Percentiles rank a stretch among this genome's conserved stretches.
Conservation (phyloP, 2,797 vertebrate genomes). For the Sebastiscus albofasciatus region DNA sequence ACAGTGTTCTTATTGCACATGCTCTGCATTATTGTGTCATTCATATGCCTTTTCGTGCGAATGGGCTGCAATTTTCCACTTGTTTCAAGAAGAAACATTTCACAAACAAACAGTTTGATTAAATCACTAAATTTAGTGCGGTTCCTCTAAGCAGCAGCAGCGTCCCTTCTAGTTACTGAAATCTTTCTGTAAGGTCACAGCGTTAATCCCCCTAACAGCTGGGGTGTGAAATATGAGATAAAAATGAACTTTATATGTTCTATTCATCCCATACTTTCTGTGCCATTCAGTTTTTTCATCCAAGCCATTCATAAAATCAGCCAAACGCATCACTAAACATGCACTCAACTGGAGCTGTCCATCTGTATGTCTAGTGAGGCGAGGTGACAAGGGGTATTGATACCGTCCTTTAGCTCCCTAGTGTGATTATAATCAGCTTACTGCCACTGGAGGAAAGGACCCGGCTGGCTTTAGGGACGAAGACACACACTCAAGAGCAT, state of each 20-base stretch:
- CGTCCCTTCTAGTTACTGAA: neutral
- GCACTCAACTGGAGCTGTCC: neutral
- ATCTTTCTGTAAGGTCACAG: neutral
- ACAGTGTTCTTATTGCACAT: too few species aligned
- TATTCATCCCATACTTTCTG: neutral
- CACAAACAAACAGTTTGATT: neutral
- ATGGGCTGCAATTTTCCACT: too few species aligned
- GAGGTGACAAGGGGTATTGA: conserved; percentile 39
- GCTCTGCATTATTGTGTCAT: too few species aligned
- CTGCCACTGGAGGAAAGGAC: conserved; percentile 18
- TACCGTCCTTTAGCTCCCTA: conserved; percentile 29
- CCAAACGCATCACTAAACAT: conserved; percentile 1
- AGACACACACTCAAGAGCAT: conserved; percentile 20
- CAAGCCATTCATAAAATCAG: conserved; percentile 12
- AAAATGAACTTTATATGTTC: neutral
- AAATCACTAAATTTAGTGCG: neutral
- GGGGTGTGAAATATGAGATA: neutral
- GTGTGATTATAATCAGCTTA: conserved; percentile 69
- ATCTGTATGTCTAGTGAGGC: conserved; percentile 18
- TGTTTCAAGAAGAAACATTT: too few species aligned
- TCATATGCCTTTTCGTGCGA: too few species aligned
- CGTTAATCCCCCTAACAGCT: neutral
- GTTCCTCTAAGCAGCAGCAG: neutral
- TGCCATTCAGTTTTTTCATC: neutral
- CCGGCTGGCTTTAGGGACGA: conserved; percentile 19